Percentiles rank a stretch among this genome's conserved stretches.
Conservation (phyloP, 2,113 vertebrate species). For the Rhea pennata region DNA sequence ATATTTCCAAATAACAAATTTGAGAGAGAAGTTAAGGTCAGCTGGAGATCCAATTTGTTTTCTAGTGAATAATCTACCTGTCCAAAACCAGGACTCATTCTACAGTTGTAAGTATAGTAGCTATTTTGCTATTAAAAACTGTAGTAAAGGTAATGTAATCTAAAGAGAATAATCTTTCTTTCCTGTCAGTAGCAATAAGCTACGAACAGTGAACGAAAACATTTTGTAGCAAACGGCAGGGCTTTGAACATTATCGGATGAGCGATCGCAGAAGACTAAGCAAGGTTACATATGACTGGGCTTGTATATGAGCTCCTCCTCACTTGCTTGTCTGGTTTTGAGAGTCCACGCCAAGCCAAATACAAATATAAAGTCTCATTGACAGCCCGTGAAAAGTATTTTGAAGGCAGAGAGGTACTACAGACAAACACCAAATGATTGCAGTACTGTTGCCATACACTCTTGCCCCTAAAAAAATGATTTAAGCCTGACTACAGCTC, state of each 20-base stretch:
- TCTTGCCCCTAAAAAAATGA: not conserved
- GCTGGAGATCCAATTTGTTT: not conserved
- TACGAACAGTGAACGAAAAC: not conserved
- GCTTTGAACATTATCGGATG: conserved; percentile 34
- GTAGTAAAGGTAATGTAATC: not conserved
- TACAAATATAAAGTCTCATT: conserved; percentile 22
- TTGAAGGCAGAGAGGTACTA: not conserved
- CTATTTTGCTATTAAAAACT: not conserved
- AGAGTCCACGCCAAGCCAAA: conserved; percentile 49
- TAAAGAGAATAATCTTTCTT: not conserved
- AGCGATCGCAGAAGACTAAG: not conserved
- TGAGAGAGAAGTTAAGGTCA: not conserved
- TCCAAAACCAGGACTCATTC: not conserved
- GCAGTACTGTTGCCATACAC: not conserved
- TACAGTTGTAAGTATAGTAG: not conserved
- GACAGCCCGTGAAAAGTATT: conserved; percentile 27
- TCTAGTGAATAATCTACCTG: not conserved
- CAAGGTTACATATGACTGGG: conserved; percentile 4
- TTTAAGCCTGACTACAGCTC: not conserved
- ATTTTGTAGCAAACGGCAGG: not conserved
- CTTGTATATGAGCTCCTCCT: not conserved
- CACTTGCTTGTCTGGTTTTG: not conserved
- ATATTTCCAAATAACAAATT: not conserved
- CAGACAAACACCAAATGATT: not conserved
- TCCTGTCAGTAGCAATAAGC: fast-evolving